phyloP scores from a whole-genome alignment of 64 coral and sea anemone species.

The Pachyseris speciosa region DNA sequence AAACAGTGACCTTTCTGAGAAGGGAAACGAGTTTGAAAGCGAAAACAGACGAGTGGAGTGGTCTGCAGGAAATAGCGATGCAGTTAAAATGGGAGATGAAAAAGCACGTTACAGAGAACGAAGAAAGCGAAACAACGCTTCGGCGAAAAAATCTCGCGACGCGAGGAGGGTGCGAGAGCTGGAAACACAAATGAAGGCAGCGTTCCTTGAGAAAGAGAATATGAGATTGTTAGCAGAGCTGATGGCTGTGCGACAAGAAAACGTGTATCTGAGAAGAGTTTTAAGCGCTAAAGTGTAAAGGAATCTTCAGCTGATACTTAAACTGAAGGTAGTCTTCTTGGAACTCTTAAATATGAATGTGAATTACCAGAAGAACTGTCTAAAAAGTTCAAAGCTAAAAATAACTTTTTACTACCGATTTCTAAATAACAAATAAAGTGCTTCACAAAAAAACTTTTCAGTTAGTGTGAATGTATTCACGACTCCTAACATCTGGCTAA shows the following conservation, averaged over 20 bases:
- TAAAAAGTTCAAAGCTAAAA: too few species aligned
- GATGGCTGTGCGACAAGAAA: background rate
- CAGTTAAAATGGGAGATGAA: conserved; percentile 9
- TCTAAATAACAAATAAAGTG: too few species aligned
- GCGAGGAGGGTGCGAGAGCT: conserved; percentile 79
- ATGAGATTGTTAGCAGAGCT: background rate
- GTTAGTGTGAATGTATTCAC: too few species aligned
- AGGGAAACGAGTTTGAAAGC: background rate
- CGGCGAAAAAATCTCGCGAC: conserved; percentile 84
- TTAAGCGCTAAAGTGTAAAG: background rate
- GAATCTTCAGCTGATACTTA: too few species aligned
- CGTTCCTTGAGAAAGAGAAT: conserved; percentile 85
- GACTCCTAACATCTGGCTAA: too few species aligned
- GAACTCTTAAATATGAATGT: too few species aligned
- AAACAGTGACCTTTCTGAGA: background rate
- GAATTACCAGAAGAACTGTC: too few species aligned
- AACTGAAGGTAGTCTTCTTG: too few species aligned
- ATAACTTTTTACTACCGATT: too few species aligned
- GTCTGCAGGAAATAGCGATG: background rate
- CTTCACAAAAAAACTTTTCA: too few species aligned
- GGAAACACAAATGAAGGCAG: conserved; percentile 74
- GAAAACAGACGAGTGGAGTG: background rate
- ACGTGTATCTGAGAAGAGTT: conserved; percentile 1
- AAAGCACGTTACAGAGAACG: conserved; percentile 71
- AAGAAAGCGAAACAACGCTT: conserved; percentile 83